A percentile compares a stretch with the other conserved stretches of the same genome.
Conservation (phyloP, 2,888 invertebrate genomes). For the Agonopterix subpropinquella region DNA sequence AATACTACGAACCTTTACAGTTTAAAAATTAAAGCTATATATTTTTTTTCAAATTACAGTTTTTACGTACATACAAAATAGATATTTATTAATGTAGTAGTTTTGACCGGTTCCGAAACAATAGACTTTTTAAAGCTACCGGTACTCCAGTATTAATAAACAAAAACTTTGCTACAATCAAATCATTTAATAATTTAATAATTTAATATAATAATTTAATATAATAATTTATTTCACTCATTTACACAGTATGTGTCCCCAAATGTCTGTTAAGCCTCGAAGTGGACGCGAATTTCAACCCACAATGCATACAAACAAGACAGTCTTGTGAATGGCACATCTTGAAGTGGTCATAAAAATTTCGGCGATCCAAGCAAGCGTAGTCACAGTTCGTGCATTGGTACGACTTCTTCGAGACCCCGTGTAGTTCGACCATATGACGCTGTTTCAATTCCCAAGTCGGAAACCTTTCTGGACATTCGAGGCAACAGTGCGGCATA, state of each 20-base stretch:
- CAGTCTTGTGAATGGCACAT: constrained; percentile 55
- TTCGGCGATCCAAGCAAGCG: constrained; percentile 43
- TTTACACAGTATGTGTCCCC: constrained; percentile 36
- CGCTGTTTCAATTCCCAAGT: constrained; percentile 46
- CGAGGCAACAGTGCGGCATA: constrained; percentile 55
- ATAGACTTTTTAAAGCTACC: too few relatives aligned
- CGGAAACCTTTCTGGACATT: constrained; percentile 51
- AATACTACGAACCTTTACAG: too few relatives aligned
- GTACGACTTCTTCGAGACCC: constrained; percentile 33
- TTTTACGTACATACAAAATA: too few relatives aligned
- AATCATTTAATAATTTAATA: too few relatives aligned
- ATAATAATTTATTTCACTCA: too few relatives aligned
- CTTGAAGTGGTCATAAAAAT: constrained; percentile 54
- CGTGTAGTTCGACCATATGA: constrained; percentile 53
- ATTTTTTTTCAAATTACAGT: too few relatives aligned
- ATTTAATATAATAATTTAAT: too few relatives aligned
- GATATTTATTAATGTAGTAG: too few relatives aligned
- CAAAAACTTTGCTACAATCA: too few relatives aligned
- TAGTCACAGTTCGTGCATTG: constrained; percentile 48
- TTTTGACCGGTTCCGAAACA: too few relatives aligned
- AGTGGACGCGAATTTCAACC: constrained; percentile 48
- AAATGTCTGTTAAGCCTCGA: constrained; percentile 52
- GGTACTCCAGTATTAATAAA: too few relatives aligned
- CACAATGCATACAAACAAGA: constrained; percentile 54
- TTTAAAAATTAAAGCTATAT: too few relatives aligned